phyloP scores from a whole-genome alignment of 2,797 vertebrate genomes.

The Sitta carolinensis region DNA sequence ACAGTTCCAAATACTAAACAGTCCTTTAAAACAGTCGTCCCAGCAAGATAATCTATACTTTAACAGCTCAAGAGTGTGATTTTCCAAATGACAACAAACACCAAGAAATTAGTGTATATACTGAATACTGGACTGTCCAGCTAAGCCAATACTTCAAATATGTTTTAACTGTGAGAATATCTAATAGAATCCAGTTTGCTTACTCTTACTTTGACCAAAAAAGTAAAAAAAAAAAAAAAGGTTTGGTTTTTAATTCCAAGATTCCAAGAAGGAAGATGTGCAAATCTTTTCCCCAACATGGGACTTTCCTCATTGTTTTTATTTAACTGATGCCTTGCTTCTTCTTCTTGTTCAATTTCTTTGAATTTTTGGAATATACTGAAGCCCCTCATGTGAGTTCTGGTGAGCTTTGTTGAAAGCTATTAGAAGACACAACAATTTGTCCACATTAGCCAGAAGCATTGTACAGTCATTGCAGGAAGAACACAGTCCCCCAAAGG shows the following conservation, averaged over 20 bases:
- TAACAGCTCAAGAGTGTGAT: constrained; percentile 11
- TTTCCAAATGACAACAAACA: constrained; percentile 18
- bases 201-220: background rate
- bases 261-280: background rate
- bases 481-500: background rate
- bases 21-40: constrained; percentile 46
- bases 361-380: background rate
- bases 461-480: background rate
- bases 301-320: background rate
- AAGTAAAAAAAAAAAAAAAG: background rate
- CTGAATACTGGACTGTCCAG: background rate
- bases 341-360: background rate
- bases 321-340: background rate
- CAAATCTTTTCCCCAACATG: background rate
- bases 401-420: background rate
- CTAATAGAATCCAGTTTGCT: background rate
- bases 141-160: background rate
- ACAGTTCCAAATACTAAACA: constrained; percentile 61
- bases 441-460: background rate
- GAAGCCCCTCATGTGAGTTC: background rate
- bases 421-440: background rate
- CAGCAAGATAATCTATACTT: constrained; percentile 41
- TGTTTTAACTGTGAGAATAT: background rate
- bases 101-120: background rate
- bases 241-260: background rate